Base-by-base conservation (phyloP, 2,888 invertebrate species). In the Drosophila prolongata region DNA sequence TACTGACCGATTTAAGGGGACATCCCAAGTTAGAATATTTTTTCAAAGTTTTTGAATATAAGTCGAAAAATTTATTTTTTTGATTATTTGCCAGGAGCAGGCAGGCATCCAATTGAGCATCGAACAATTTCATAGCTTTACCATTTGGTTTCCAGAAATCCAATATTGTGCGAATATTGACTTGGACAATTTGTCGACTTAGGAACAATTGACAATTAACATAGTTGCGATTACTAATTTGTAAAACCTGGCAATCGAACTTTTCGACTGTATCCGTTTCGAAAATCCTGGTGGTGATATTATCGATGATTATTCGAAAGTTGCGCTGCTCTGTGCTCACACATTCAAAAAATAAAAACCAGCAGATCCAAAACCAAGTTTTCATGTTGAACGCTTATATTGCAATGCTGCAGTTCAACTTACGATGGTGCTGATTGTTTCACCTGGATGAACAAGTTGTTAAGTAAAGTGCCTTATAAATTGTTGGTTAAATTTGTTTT, bases 171-270 rank as follows among this genome's bases (percentile, higher is more conserved):
- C 49, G 35, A 10, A 13, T 40, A 6, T 6, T 5, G 1, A 66
- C 3, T 6, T 47, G 11, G 13, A 30, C 47, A 8, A 72, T 4
- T 34, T 40, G 16, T 8, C 40, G 52, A 4, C 44, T 49, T 5
- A 76, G 1, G 1, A 58, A 6, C 24, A 76, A 5, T 35, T 56
- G 42, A 3, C 61, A 67, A 46, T 72, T 61, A 1, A 68, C 38
- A 50, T 43, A 72, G 47, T 72, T 76, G 10, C 53, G 67, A 49
- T 68, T 76, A 19, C 49, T 16, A 1, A 30, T n/a, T 44, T 61
- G 55, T 6, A 2, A 4, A 0, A 68, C 19, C 9, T 54, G 42
- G 30, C 49, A 59, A n/a, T 42, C 46, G 8, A 72, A 50, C 1
- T 40, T 47, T 4, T 68, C 49, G 6, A 76, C 9, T 3, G 56